Evolutionary conservation across 2,888 invertebrate species (phyloP).

Genomic region (Nebria salina): DNA sequence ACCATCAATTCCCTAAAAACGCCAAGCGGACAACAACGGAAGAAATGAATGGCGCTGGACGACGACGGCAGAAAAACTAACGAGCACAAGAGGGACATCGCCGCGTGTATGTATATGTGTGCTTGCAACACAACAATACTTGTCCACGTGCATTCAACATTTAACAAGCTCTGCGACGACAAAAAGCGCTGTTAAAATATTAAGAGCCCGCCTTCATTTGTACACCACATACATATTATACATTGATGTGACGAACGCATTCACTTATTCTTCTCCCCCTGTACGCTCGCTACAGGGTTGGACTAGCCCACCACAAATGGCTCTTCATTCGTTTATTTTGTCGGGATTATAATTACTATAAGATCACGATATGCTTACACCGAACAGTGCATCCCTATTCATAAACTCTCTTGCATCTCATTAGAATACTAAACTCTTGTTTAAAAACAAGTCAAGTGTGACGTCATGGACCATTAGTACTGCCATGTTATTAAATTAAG

Average conservation of each 20-base stretch:
- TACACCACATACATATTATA: neutral
- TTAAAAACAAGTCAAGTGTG: neutral
- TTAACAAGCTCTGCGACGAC: constrained; percentile 32
- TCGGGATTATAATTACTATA: neutral
- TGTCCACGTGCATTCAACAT: constrained; percentile 46
- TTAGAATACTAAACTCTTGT: neutral
- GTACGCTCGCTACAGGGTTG: neutral
- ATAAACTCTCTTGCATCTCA: neutral
- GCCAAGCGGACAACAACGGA: constrained; percentile 5
- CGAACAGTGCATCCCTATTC: neutral
- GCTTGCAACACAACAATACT: constrained; percentile 21
- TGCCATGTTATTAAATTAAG: neutral
- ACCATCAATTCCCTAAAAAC: constrained; percentile 30
- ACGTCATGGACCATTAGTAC: neutral
- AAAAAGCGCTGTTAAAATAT: constrained; percentile 44
- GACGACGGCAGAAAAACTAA: constrained; percentile 5
- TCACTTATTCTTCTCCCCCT: neutral
- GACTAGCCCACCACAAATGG: neutral
- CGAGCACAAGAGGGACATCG: constrained; percentile 11
- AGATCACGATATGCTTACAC: neutral
- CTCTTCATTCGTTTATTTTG: neutral
- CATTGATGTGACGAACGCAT: neutral
- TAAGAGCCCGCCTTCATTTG: constrained; percentile 41
- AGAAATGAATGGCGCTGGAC: neutral
- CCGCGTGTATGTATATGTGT: constrained; percentile 9